These are phyloP conservation scores for Scaptomyza caliginosa DNA, from an alignment of 2,888 invertebrate species.

Conservation along the genomic window DNA sequence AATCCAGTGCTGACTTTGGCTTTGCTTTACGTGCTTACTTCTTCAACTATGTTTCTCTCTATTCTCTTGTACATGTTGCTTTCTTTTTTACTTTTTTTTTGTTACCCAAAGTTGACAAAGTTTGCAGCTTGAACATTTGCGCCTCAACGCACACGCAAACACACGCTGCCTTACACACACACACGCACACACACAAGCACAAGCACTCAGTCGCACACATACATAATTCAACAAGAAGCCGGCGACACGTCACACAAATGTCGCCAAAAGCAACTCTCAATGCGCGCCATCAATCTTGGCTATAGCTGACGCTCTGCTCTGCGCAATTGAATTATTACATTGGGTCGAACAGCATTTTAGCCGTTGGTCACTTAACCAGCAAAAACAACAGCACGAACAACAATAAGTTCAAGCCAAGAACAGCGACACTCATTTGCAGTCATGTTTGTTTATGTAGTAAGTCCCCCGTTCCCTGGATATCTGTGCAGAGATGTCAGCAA, in stretches of 20 bases:
- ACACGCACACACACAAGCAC: slow-evolving; percentile 16
- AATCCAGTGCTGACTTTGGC: slow-evolving; percentile 72
- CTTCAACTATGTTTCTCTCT: slow-evolving; percentile 12
- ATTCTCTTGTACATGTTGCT: slow-evolving; percentile 10
- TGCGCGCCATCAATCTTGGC: slow-evolving; percentile 74
- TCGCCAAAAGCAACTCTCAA: slow-evolving; percentile 75
- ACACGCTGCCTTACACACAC: slow-evolving; percentile 12
- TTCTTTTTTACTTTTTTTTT: slow-evolving; percentile 23
- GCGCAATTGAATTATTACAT: slow-evolving; percentile 77
- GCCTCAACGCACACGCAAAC: slow-evolving; percentile 59
- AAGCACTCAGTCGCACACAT: slow-evolving; percentile 24
- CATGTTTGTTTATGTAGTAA: slow-evolving; percentile 61
- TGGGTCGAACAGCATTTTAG: slow-evolving; percentile 66
- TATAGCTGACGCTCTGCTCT: slow-evolving; percentile 25
- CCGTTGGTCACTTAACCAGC: slow-evolving; percentile 71
- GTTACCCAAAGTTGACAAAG: slow-evolving; percentile 66
- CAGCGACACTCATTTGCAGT: slow-evolving; percentile 71
- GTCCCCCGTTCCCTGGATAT: background rate
- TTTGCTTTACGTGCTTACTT: slow-evolving; percentile 62
- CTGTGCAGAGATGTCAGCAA: slow-evolving; percentile 30
- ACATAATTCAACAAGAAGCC: slow-evolving; percentile 70
- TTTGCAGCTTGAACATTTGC: slow-evolving; percentile 73
- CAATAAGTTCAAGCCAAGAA: slow-evolving; percentile 32
- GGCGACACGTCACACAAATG: slow-evolving; percentile 79
- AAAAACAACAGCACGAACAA: slow-evolving; percentile 24